Conservation (phyloP, 2,888 invertebrate genomes). For the Andrena flavipes region DNA sequence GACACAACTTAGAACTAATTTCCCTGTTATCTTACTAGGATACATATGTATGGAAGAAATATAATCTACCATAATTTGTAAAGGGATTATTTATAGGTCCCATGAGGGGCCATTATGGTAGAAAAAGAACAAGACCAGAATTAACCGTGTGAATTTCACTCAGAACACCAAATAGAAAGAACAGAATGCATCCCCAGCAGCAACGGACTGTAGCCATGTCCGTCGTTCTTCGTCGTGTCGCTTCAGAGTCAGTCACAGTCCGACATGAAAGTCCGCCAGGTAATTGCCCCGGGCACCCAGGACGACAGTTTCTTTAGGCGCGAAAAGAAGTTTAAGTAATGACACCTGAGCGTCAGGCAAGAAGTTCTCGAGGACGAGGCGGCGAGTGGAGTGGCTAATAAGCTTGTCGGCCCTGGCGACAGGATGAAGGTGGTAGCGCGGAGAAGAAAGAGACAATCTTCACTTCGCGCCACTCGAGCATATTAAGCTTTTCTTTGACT, state of each 20-base stretch:
- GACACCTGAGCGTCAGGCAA: conserved; percentile 31
- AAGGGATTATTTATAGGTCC: too few relatives aligned
- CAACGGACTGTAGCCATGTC: background rate
- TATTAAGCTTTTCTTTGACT: conserved; percentile 67
- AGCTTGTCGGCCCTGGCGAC: conserved; percentile 44
- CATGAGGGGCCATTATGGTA: too few relatives aligned
- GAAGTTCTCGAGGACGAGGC: conserved; percentile 38
- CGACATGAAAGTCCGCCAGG: background rate
- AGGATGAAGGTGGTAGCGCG: conserved; percentile 43
- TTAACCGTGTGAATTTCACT: too few relatives aligned
- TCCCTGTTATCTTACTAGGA: too few relatives aligned
- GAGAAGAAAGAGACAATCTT: conserved; percentile 68
- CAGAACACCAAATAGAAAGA: background rate
- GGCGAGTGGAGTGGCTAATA: conserved; percentile 62
- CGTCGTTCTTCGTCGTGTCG: background rate
- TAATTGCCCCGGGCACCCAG: conserved; percentile 23
- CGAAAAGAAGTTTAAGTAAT: conserved; percentile 43
- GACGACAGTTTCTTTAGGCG: conserved; percentile 21
- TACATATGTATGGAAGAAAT: too few relatives aligned
- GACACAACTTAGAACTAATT: too few relatives aligned
- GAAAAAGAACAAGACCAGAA: too few relatives aligned
- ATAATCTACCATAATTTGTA: too few relatives aligned
- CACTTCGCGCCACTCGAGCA: conserved; percentile 65
- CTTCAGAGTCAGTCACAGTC: background rate
- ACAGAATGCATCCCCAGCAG: background rate